phyloP scores from a whole-genome alignment of 2,888 invertebrate genomes.

The Drosophila nr. fundita region DNA sequence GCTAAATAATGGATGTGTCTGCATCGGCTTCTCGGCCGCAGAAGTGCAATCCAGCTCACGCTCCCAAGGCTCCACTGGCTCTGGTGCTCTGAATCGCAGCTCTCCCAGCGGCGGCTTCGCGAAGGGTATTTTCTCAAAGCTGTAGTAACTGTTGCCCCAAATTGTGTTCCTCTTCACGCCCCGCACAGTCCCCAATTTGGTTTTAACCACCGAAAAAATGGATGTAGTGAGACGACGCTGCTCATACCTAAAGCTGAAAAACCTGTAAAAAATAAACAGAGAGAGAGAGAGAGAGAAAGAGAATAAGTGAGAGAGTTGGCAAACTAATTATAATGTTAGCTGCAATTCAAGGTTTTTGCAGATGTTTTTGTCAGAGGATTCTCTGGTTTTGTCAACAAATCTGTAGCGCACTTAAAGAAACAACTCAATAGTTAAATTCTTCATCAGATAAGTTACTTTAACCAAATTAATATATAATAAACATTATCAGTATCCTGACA shows the following conservation, averaged over 20 bases:
- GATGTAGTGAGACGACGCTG: constrained; percentile 78
- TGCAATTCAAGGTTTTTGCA: not conserved
- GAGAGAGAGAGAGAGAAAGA: not conserved
- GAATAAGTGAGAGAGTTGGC: not conserved
- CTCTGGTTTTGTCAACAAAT: not conserved
- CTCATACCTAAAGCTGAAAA: constrained; percentile 79
- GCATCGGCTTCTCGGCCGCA: constrained; percentile 81
- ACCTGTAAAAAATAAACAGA: constrained; percentile 60
- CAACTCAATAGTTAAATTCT: not conserved
- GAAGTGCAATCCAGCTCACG: constrained; percentile 84
- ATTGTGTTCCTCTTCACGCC: constrained; percentile 82
- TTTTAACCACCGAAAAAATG: constrained; percentile 74
- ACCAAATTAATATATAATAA: no score
- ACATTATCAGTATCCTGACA: not conserved
- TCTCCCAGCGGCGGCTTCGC: constrained; percentile 83
- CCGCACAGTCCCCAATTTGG: constrained; percentile 81
- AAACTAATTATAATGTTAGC: not conserved
- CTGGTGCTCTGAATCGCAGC: constrained; percentile 84
- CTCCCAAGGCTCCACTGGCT: constrained; percentile 84
- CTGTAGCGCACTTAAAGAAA: not conserved
- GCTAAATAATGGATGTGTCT: constrained; percentile 79
- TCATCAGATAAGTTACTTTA: not conserved
- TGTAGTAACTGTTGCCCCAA: constrained; percentile 81
- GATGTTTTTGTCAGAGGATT: not conserved
- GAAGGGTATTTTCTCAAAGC: constrained; percentile 84